These are phyloP conservation scores for Ostrea denselamellosa DNA, from an alignment of 1,140 invertebrate genomes.

Conservation along the genomic window DNA sequence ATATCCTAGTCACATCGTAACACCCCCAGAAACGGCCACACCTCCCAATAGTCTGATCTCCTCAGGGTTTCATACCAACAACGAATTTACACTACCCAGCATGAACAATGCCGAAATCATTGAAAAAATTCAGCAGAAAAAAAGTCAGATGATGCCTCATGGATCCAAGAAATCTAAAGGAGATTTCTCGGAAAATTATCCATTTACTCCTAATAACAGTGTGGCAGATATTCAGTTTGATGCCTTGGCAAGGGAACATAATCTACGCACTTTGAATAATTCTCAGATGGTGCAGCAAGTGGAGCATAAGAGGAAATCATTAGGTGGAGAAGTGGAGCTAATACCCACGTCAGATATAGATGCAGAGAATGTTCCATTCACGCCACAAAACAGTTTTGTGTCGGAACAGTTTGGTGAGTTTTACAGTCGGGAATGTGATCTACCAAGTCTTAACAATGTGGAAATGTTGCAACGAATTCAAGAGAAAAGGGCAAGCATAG, in stretches of 20 bases:
- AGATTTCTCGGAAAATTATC: conserved; percentile 24
- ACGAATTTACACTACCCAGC: conserved; percentile 67
- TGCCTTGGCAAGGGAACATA: conserved; percentile 56
- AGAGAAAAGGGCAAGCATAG: conserved; percentile 56
- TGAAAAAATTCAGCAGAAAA: conserved; percentile 67
- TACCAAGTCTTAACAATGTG: conserved; percentile 75
- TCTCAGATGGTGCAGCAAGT: conserved; percentile 75
- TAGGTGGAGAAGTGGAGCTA: conserved; percentile 46
- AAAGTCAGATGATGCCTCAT: conserved; percentile 45
- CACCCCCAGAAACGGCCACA: conserved; percentile 43
- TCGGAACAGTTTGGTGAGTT: conserved; percentile 58
- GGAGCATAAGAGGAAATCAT: conserved; percentile 67
- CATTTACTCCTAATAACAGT: conserved; percentile 72
- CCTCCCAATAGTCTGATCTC: conserved; percentile 53
- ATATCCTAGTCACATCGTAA: conserved; percentile 62
- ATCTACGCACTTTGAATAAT: conserved; percentile 75
- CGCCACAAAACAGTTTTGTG: conserved; percentile 72
- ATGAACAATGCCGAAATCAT: conserved; percentile 75
- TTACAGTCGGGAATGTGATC: conserved; percentile 55
- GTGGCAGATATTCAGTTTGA: conserved; percentile 65
- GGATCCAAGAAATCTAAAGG: not conserved
- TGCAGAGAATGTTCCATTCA: conserved; percentile 51
- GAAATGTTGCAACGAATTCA: conserved; percentile 75
- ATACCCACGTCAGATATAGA: not conserved
- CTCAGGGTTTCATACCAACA: not conserved